phyloP scores from a whole-genome alignment of 1,140 invertebrate species.

The Drosophila sturtevanti region DNA sequence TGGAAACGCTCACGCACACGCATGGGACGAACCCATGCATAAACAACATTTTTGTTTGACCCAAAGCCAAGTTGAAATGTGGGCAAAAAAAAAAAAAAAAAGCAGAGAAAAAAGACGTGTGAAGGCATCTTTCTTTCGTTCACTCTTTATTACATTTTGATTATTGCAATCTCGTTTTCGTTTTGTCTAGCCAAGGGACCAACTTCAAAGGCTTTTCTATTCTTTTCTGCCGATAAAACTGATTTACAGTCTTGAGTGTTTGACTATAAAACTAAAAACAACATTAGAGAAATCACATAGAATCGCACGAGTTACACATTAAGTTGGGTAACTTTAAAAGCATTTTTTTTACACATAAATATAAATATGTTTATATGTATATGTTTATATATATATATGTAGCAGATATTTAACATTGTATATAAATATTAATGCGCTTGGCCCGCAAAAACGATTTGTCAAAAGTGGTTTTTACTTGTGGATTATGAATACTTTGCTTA shows the following conservation, averaged over 20 bases:
- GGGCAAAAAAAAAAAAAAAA: constrained; percentile 11
- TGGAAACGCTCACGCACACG: constrained; percentile 31
- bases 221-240: constrained; percentile 34
- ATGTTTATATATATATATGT: constrained; percentile 1
- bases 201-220: constrained; percentile 35
- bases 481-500: constrained; percentile 82
- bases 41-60: constrained; percentile 73
- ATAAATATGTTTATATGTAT: constrained; percentile 9
- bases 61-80: constrained; percentile 57
- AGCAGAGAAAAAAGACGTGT: constrained; percentile 56
- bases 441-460: constrained; percentile 74
- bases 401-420: constrained; percentile 19
- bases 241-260: constrained; percentile 47
- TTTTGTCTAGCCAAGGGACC: constrained; percentile 32
- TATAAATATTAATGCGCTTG: constrained; percentile 54
- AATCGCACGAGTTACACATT: constrained; percentile 17
- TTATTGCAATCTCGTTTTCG: constrained; percentile 73
- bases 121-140: constrained; percentile 40
- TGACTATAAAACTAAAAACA: constrained; percentile 12
- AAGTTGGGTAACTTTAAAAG: constrained; percentile 44
- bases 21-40: constrained; percentile 48
- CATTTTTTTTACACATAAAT: constrained; percentile 20
- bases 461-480: constrained; percentile 79
- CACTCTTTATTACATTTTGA: constrained; percentile 70
- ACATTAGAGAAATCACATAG: constrained; percentile 39